Conservation (phyloP, 2,888 invertebrate species). For the Morpho deidamia region DNA sequence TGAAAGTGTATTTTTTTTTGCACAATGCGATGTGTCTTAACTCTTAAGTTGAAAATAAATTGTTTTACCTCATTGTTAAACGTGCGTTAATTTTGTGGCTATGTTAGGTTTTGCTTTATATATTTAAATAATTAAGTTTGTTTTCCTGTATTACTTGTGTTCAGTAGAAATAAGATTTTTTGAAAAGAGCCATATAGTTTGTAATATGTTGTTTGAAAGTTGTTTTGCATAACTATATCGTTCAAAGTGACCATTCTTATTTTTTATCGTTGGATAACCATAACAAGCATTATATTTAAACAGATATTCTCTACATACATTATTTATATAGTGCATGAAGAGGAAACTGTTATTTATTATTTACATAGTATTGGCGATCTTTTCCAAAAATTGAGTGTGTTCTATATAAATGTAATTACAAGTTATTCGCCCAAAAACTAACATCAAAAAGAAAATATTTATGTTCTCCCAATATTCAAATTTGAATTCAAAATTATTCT, state of each 20-base stretch:
- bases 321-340: not conserved
- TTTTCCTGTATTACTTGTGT: not conserved
- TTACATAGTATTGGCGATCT: too few species aligned
- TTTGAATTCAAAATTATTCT: too few species aligned
- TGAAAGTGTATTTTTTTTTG: constrained; percentile 8
- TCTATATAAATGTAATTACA: too few species aligned
- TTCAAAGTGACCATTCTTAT: not conserved
- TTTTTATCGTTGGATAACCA: not conserved
- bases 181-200: not conserved
- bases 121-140: not conserved
- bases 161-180: not conserved
- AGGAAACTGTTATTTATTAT: not conserved
- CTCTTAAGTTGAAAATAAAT: constrained; percentile 7
- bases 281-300: not conserved
- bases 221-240: not conserved
- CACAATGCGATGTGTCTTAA: constrained; percentile 41
- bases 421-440: too few species aligned
- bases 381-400: too few species aligned
- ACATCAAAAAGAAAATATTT: too few species aligned
- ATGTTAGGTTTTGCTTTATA: not conserved
- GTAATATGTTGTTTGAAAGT: not conserved
- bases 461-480: too few species aligned
- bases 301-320: not conserved
- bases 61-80: constrained; percentile 4
- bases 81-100: constrained; percentile 20